Base-by-base conservation (phyloP, 1,140 invertebrate genomes). In the Panagrolaimus sp. region DNA sequence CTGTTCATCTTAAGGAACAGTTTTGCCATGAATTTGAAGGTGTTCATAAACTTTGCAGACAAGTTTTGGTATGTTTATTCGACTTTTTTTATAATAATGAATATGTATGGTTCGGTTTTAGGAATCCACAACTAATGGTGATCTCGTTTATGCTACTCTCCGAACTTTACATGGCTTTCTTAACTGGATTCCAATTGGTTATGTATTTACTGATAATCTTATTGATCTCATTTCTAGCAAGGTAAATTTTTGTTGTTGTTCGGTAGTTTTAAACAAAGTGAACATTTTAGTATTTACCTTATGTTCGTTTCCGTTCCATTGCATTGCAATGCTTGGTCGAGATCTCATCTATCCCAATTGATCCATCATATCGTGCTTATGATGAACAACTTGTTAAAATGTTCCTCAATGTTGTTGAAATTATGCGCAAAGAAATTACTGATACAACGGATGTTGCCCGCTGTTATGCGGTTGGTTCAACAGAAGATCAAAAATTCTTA, bases 11-110 rank as follows among this genome's bases (percentile, higher is more conserved):
- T 8, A 99, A 99, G 85, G 94, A 99, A 84, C 94, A 93, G n/a
- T 98, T 99, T 94, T 99, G 96, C 86, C 90, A 89, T 63, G 94
- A 99, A 84, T 99, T 99, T 85, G 93, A 93, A 72, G 92, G 95
- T 84, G 95, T 99, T 75, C 98, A 98, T 85, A 90, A 92, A 78
- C 88, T 99, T 7, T 98, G 96, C 86, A 92, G 96, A 83, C 96
- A 92, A 88, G 94, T 99, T 21, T 88, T 98, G 88, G 88, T 88
- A 83, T 84, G 66, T 76, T 55, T 26, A 10, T n/a, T 15, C 0
- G 9, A 8, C 2, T 38, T 32, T 69, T 12, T 15, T 43, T 14
- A 24, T 47, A 24, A 73, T 1, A 9, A 28, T 46, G 44, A 8
- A 4, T 17, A 0, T 26, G n/a, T 38, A 24, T 38, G 24, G 28